Base-by-base conservation (phyloP, 2,888 invertebrate genomes). In the Mechanitis messenoides region DNA sequence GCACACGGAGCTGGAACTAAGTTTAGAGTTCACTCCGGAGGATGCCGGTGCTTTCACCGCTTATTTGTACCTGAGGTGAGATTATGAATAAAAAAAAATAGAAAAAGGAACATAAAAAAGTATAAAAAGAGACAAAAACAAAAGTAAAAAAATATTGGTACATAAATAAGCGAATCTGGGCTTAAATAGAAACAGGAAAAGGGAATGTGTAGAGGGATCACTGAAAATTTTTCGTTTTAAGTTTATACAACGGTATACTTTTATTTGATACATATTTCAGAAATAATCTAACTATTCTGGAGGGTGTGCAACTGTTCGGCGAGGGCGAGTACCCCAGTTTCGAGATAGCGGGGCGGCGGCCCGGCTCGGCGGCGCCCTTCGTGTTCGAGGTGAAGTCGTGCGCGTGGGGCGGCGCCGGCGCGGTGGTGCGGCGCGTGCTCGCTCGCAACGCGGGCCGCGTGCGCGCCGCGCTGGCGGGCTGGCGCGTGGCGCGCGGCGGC, bases 221-320 rank as follows among this genome's bases (percentile, higher is more conserved):
- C 20, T 20, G 20, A 20, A 20, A 20, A 20, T 20, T 20, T 20
- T 20, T 20, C 20, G 20, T 20, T 20, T 20, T 20, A 20, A 20
- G 0, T 20, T 20, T 20, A 20, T 20, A 20, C 20, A 20, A 20
- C 20, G 20, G 20, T 20, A 20, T 20, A 20, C 20, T 20, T 20
- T 20, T 1, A 20, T 20, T 20, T 20, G 20, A 20, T 20, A 20
- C 20, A 20, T 20, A 20, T 62, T 63, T 46, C 81, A 94, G 98
- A 72, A 99, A 98, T 83, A 99, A 99, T 83, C 88, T 99, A 75
- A 99, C 98, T 0, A 93, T 97, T 46, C 83, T 98, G 75, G 98
- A 99, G 84, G 93, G 94, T 2, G 91, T 98, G 35, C 93, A 94
- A 76, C 84, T 99, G 65, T 93, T 92, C 61, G 98, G 97, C 0